phyloP scores from a whole-genome alignment of 2,797 vertebrate species.

The Tenualosa thibaudeaui region DNA sequence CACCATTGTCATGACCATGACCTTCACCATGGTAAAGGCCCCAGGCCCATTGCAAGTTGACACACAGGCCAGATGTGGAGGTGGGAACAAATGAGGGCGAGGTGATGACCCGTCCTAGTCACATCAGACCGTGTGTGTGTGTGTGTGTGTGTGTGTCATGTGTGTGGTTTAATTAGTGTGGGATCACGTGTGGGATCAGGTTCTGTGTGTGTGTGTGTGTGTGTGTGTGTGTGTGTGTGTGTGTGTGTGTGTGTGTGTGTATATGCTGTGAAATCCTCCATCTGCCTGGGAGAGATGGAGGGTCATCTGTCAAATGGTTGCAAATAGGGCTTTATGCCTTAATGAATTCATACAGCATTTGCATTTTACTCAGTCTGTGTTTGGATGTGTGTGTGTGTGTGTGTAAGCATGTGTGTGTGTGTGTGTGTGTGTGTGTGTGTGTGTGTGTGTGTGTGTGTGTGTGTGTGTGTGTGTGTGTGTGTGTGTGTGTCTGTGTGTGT shows the following conservation, averaged over 20 bases:
- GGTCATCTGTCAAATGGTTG: conserved; percentile 48
- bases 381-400: background rate
- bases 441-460: no score
- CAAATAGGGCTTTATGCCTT: conserved; percentile 27
- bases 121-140: conserved; percentile 44
- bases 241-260: conserved; percentile 23
- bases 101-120: background rate
- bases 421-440: background rate
- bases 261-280: conserved; percentile 47
- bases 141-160: conserved; percentile 35
- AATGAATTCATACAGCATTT: background rate
- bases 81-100: conserved; percentile 58
- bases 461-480: no score
- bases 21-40: conserved; percentile 56
- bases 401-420: conserved; percentile 28
- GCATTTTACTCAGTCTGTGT: background rate
- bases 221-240: conserved; percentile 39
- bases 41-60: conserved; percentile 40
- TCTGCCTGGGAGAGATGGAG: conserved; percentile 29
- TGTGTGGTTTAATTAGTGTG: no score
- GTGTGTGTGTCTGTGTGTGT: no score
- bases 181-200: background rate
- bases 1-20: conserved; percentile 43
- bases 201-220: conserved; percentile 33
- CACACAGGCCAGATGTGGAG: conserved; percentile 47